These are phyloP conservation scores for Mesocentrotus franciscanus DNA, from an alignment of 53 echinoderm and acorn worm genomes.

Conservation along the genomic window DNA sequence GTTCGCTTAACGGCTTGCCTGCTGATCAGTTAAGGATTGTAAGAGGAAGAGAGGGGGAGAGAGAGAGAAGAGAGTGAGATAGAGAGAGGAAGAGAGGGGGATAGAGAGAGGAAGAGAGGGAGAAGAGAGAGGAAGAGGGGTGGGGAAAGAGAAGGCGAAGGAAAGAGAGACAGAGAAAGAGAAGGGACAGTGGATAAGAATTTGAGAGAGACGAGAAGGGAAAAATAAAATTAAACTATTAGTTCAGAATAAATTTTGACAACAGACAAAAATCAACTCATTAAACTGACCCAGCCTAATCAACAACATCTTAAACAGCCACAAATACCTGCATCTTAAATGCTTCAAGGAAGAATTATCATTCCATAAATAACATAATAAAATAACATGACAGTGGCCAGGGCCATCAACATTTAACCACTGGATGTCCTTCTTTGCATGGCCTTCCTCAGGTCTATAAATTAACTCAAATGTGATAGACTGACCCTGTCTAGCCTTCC, in stretches of 20 bases:
- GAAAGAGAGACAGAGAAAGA: background rate
- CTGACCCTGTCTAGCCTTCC: slow-evolving; percentile 14
- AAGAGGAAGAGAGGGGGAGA: background rate
- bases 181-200: no score
- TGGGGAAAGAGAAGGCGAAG: background rate
- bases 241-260: background rate
- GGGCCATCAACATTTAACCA: background rate
- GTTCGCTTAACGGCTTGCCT: slow-evolving; percentile 71
- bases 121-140: background rate
- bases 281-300: background rate
- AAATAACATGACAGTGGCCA: slow-evolving; percentile 12
- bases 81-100: background rate
- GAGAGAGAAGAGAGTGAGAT: background rate
- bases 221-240: background rate
- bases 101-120: background rate
- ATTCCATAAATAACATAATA: background rate
- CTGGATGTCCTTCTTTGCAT: background rate
- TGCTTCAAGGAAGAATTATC: background rate
- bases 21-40: slow-evolving; percentile 44
- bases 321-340: background rate
- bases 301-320: background rate
- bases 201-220: background rate
- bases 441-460: slow-evolving; percentile 3
- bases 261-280: background rate
- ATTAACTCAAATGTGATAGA: background rate